Evolutionary conservation across 2,113 vertebrate genomes (phyloP), one percentile per base, ranked within the genome.

Genomic region (Ochotona princeps): DNA sequence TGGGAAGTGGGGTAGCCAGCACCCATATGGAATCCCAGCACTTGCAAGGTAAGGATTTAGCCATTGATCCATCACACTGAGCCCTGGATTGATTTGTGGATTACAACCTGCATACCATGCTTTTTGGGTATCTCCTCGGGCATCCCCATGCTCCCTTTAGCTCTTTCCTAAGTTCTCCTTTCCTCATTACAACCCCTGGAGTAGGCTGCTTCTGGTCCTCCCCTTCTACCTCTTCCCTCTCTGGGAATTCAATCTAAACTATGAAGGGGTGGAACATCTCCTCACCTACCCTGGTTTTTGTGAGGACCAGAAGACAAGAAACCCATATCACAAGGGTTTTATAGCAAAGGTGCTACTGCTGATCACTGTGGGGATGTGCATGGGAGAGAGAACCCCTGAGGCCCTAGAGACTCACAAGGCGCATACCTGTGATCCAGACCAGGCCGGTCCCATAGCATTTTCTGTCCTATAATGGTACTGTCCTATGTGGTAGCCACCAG

Each of bases 371-470:
- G 51, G 44, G 26, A 91, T 84, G 35, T 51, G 47, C 72, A 51
- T 87, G 35, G 38, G 47, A 91, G 32, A 63, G 65, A 75, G 25
- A 79, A 89, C 76, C 91, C 35, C 74, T 32, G 86, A 94, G 57
- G 35, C 73, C 65, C 65, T 91, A 86, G 90, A 82, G 60, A 75
- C 49, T 91, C 83, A 89, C 5, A 49, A 72, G 80, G 57, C 78
- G 80, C 72, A 92, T 79, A 75, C 67, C 78, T 87, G 90, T 91
- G 61, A 73, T 70, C n/a, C 72, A 83, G 51, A 80, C 60, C 28
- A 61, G 30, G 69, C 13, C 30, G 65, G 20, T 92, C 80, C 44
- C 63, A 6, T 92, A 78, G 74, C 51, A 86, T 83, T 92, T 87
- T 87, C 87, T 87, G 73, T 83, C 66, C 38, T 44, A 78, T 90